Base-by-base conservation (phyloP, 2,113 vertebrate species). In the Austrofundulus limnaeus region DNA sequence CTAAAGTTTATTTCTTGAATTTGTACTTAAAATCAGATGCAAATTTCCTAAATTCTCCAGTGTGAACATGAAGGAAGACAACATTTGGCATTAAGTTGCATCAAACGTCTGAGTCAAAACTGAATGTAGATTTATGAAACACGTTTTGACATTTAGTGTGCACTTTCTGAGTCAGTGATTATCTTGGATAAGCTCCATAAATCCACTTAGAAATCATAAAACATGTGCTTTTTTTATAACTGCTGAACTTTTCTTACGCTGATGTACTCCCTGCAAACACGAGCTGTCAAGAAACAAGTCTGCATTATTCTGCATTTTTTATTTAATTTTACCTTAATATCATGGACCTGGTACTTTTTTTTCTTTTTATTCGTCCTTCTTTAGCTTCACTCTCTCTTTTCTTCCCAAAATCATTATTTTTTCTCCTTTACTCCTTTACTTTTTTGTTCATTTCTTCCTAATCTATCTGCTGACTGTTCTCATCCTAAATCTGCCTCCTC, bases 401-500 rank as follows among this genome's bases (percentile, higher is more conserved):
- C 21, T 21, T 2, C 34, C 24, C 17, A 31, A n/a, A n/a, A n/a
- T n/a, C n/a, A n/a, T n/a, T n/a, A n/a, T n/a, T n/a, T n/a, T n/a
- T n/a, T n/a, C n/a, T n/a, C n/a, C n/a, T n/a, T n/a, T n/a, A n/a
- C 14, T 31, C 12, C 16, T 7, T 5, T 19, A 8, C 19, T 11
- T 15, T 7, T 41, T 14, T 20, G 34, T 51, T 37, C 47, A 13
- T 19, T 19, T 0, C n/a, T 56, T 17, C 15, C 23, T 20, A 21
- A 21, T 47, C 19, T 47, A 41, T 56, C 38, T 41, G 25, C 61
- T 42, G 2, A 39, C 56, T 53, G 48, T 53, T 56, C 61, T 31
- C 64, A 63, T 66, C 70, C 39, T 47, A 57, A 47, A 47, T 15
- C 72, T 71, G n/a, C 39, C 59, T 42, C 51, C 9, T 3, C 31